Conservation (phyloP, 2,888 invertebrate genomes). For the Pycnomerus fuliginosus region DNA sequence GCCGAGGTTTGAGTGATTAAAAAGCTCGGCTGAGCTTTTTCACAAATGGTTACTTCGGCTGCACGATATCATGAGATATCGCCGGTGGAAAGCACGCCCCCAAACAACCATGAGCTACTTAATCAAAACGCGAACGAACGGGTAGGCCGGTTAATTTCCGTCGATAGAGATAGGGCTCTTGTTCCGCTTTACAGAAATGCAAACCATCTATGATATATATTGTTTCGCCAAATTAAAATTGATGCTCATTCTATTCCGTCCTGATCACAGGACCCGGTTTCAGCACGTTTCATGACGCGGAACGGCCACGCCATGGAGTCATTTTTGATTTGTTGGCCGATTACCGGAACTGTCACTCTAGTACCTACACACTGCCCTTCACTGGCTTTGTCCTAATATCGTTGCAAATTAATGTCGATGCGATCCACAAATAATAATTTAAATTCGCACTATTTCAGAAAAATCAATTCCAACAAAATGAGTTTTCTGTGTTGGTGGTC, state of each 20-base stretch:
- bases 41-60: conserved; percentile 29
- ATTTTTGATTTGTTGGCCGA: conserved; percentile 20
- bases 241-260: conserved; percentile 24
- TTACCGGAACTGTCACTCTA: no score
- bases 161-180: conserved; percentile 28
- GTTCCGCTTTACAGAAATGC: conserved; percentile 29
- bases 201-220: conserved; percentile 31
- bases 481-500: no score
- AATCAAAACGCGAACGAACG: conserved; percentile 30
- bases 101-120: conserved; percentile 25
- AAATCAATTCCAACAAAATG: no score
- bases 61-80: conserved; percentile 34
- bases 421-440: no score
- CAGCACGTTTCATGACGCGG: conserved; percentile 21
- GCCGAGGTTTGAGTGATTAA: conserved; percentile 33
- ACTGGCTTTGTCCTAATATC: no score
- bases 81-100: conserved; percentile 21
- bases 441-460: no score
- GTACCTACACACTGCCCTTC: no score
- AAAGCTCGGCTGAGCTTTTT: conserved; percentile 30
- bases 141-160: conserved; percentile 33
- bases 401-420: no score
- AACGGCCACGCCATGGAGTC: conserved; percentile 16
- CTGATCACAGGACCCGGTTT: conserved; percentile 13
- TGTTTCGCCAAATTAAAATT: conserved; percentile 34